Conservation (phyloP, 2,888 invertebrate genomes). For the Mesorhabditis spiculigera region DNA sequence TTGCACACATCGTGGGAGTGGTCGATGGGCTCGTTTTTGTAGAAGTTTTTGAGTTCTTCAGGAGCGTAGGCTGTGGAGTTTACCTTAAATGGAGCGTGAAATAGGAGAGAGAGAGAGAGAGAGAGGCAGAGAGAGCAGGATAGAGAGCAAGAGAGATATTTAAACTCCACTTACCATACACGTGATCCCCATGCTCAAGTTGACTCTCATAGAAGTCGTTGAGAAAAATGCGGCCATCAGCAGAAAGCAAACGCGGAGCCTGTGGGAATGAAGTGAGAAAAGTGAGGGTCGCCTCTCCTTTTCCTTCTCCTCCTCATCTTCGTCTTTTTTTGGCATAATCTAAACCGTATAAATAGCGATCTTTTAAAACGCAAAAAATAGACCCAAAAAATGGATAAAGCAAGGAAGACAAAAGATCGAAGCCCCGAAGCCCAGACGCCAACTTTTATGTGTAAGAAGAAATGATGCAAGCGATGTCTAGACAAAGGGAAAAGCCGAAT, state of each 20-base stretch:
- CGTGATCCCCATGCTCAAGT: not conserved
- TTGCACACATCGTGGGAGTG: slow-evolving; percentile 1
- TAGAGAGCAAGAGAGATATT: no score
- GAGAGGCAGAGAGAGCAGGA: no score
- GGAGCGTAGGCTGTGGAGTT: not conserved
- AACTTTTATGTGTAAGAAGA: no score
- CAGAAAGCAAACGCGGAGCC: not conserved
- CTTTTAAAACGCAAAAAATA: no score
- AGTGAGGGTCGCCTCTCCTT: not conserved
- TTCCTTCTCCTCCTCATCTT: not conserved
- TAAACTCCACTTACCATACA: not conserved
- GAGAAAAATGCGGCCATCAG: not conserved
- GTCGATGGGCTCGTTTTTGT: not conserved
- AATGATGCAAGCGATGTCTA: no score
- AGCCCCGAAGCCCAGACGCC: no score
- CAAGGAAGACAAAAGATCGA: no score
- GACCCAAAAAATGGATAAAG: no score
- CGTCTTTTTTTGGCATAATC: not conserved
- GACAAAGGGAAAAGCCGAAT: no score
- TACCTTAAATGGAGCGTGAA: not conserved
- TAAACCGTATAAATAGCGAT: no score
- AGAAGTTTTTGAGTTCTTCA: not conserved
- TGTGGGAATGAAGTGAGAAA: not conserved
- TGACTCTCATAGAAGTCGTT: not conserved
- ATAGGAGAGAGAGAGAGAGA: no score